Evolutionary conservation across 1,140 invertebrate genomes (phyloP), one percentile per base, ranked within the genome.

Genomic region (Drosophila orena): DNA sequence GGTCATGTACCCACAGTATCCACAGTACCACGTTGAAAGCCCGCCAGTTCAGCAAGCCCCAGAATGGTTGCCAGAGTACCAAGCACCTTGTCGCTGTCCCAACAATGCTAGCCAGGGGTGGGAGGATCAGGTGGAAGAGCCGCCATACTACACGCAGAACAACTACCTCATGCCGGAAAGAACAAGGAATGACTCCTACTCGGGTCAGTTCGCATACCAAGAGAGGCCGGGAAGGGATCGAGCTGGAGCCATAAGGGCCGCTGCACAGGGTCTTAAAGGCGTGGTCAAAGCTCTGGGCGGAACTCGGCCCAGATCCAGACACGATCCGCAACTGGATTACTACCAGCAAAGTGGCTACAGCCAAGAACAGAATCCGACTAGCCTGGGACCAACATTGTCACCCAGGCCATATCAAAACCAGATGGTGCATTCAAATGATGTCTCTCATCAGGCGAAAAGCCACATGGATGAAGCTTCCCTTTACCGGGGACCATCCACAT

Each of bases 231-330:
- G 40, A n/a, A n/a, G 22, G 30, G 30, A 47, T 47, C 42, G 30
- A 7, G 20, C 12, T 11, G 56, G 56, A 37, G 56, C 56, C 43
- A 17, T 37, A 6, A 47, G 17, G 1, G 64, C 66, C 20, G 66
- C 66, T 6, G 52, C 66, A 3, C 65, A 57, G 35, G 64, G 66
- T 0, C 65, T 70, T 7, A 20, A 35, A 0, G 65, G 68, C 0
- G 11, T 71, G 43, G 65, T 71, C 0, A 34, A 71, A 2, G 65
- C 65, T 4, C 11, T 71, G 24, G 65, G 50, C 0, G 68, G 68
- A 15, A 1, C 35, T 20, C 17, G 65, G 3, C 12, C 22, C 3
- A 35, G 30, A 17, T 5, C 46, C 4, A 20, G 50, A 4, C 17
- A 35, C 3, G 4, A 20, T 24, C 17, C 6, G 1, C 12, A 52